phyloP scores from a whole-genome alignment of 2,888 invertebrate genomes.

The Campopleginae sp. region DNA sequence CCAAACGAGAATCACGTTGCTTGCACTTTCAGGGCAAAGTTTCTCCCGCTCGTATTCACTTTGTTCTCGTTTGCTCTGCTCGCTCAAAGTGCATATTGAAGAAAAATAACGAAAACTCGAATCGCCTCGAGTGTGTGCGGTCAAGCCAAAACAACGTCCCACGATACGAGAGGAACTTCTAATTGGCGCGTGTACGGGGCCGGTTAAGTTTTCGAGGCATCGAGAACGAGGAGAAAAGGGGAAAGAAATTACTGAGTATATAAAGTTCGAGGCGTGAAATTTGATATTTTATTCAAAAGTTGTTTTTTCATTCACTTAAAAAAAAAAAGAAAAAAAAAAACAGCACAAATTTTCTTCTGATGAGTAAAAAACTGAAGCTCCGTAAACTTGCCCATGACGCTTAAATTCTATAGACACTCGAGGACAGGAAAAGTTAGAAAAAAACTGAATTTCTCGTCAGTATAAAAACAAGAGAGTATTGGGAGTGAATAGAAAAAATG shows the following conservation, averaged over 20 bases:
- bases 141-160: conserved; percentile 5
- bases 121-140: conserved; percentile 16
- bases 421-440: too few relatives aligned
- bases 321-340: neutral
- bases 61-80: neutral
- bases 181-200: conserved; percentile 21
- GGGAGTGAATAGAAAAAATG: too few relatives aligned
- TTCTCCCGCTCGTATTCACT: conserved; percentile 12
- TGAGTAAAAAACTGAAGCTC: too few relatives aligned
- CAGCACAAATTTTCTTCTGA: neutral
- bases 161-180: conserved; percentile 19
- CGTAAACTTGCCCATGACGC: too few relatives aligned
- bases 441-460: neutral
- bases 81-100: conserved; percentile 6
- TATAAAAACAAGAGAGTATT: neutral
- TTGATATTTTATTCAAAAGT: conserved; percentile 36
- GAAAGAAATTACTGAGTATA: neutral
- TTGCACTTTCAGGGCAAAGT: neutral
- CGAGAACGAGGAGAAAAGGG: conserved; percentile 1
- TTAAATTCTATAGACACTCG: too few relatives aligned
- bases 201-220: conserved; percentile 19
- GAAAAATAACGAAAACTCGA: conserved; percentile 39
- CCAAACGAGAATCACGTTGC: conserved; percentile 44
- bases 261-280: conserved; percentile 9
- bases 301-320: neutral